Evolutionary conservation across 2,888 invertebrate species (phyloP), one percentile per base, ranked within the genome.

Genomic region (Drosophila anomalipes): DNA sequence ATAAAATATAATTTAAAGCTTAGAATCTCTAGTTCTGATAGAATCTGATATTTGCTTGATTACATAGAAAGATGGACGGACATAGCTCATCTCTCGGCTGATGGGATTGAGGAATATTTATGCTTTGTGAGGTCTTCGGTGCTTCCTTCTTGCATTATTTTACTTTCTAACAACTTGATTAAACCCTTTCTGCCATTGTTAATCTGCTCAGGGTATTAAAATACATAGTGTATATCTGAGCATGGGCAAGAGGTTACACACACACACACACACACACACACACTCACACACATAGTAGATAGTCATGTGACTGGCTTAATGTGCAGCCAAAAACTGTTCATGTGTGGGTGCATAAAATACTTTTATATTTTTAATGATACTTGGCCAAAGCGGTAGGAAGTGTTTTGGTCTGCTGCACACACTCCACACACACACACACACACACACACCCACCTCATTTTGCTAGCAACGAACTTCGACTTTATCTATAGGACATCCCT

Each of bases 311-410:
- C 77, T 63, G 64, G 63, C 75, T 78, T 75, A 81, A 81, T 81
- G 76, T 81, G 81, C 71, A 76, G 81, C 67, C 67, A 68, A 75
- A 70, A 75, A 70, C 59, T 67, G 53, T 44, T 33, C 35, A 39
- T 64, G 63, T 70, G 70, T 82, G 68, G 70, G 73, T 80, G 77
- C 76, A 89, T 87, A 74, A 89, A 87, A 87, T 89, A 87, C 85
- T 87, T 89, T 87, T 89, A 88, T 88, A 87, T 88, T 88, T 88
- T 88, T 89, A 88, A 88, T 88, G 87, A 88, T 88, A 88, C 88
- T 88, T 89, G 88, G 86, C 78, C 85, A 89, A 86, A 86, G 89
- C 87, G 87, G 87, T 86, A 87, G 87, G 85, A 86, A 89, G 82
- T 83, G 88, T 83, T 89, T 89, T 86, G 86, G 86, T 86, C 86